These are phyloP conservation scores for Vombatus ursinus DNA, from an alignment of 2,113 vertebrate genomes.

Conservation along the genomic window DNA sequence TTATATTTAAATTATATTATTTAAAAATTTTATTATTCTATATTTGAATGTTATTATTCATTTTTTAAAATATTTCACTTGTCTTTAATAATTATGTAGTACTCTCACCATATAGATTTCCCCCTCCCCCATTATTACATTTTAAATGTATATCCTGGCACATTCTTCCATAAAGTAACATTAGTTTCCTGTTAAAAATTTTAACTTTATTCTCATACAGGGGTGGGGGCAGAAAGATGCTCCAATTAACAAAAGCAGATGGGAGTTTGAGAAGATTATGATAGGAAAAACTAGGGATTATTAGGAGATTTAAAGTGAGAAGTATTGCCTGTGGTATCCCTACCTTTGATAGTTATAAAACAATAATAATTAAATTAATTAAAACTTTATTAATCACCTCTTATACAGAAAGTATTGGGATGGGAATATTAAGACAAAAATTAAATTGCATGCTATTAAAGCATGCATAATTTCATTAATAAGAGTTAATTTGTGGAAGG, in stretches of 20 bases:
- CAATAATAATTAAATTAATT: conserved; percentile 11
- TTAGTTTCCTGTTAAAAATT: conserved; percentile 44
- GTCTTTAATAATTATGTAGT: neutral
- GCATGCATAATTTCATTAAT: no score
- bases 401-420: no score
- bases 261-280: neutral
- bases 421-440: no score
- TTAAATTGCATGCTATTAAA: no score
- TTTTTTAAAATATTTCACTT: neutral
- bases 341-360: neutral
- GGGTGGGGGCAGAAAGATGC: neutral
- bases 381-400: neutral
- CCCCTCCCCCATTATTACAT: neutral
- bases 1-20: neutral
- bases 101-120: no score
- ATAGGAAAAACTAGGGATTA: neutral
- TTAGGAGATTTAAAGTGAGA: neutral
- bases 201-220: neutral
- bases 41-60: neutral
- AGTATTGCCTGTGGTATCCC: neutral
- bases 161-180: conserved; percentile 14
- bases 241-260: neutral
- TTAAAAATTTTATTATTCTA: neutral
- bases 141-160: neutral
- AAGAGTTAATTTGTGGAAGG: no score